phyloP scores from a whole-genome alignment of 2,888 invertebrate species.

The Drosophila greeni region DNA sequence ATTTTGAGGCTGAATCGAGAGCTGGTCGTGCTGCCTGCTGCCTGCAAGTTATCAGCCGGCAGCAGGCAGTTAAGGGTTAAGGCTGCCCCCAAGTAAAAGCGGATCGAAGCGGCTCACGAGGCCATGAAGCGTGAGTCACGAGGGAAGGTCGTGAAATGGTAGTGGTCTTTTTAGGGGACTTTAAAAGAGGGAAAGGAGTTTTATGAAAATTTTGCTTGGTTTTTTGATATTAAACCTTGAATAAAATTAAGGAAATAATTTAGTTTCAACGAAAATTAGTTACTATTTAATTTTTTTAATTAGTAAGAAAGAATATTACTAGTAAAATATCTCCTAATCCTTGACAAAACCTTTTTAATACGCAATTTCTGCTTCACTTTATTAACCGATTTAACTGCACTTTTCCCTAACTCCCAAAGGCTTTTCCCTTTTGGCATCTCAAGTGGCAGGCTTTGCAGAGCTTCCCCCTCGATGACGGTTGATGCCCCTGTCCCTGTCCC shows the following conservation, averaged over 20 bases:
- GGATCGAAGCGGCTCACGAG: conserved; percentile 2
- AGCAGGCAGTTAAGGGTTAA: conserved; percentile 5
- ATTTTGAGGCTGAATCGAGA: conserved; percentile 54
- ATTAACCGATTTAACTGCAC: background rate
- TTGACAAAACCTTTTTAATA: background rate
- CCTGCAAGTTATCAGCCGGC: conserved; percentile 11
- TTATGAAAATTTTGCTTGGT: too few species aligned
- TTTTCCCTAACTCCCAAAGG: background rate
- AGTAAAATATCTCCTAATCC: background rate
- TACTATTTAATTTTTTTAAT: background rate
- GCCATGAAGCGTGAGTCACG: conserved; percentile 12
- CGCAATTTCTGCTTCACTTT: background rate
- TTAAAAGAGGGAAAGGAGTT: too few species aligned
- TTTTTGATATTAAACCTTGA: too few species aligned
- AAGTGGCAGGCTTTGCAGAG: conserved; percentile 22
- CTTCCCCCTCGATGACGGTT: background rate
- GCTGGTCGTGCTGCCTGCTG: conserved; percentile 11
- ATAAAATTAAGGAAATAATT: background rate
- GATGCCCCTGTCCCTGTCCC: too few species aligned
- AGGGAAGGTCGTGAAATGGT: background rate
- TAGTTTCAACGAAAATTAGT: background rate
- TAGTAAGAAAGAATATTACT: background rate
- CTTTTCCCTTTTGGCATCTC: conserved; percentile 20
- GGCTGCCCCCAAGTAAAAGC: conserved; percentile 5
- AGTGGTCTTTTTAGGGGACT: too few species aligned